phyloP scores from a whole-genome alignment of 2,113 vertebrate species.

The Syngnathus scovelli region DNA sequence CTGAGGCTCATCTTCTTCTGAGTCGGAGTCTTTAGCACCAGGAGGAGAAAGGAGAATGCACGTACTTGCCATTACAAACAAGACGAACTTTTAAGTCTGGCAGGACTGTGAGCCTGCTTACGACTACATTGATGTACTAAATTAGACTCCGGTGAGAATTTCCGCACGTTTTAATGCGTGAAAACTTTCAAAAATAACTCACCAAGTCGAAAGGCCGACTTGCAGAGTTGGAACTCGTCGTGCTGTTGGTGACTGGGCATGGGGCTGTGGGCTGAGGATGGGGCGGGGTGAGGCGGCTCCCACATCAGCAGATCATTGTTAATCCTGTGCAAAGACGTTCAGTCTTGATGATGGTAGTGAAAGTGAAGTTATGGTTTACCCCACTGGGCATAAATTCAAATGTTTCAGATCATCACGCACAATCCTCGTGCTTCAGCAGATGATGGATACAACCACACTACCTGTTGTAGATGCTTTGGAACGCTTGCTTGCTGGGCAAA shows the following conservation, averaged over 20 bases:
- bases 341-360: slow-evolving; percentile 5
- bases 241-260: slow-evolving; percentile 38
- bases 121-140: no score
- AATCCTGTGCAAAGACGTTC: slow-evolving; percentile 66
- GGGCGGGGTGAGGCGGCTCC: slow-evolving; percentile 67
- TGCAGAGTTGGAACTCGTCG: slow-evolving; percentile 83
- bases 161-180: no score
- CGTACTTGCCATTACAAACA: neutral
- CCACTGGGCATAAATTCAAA: neutral
- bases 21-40: slow-evolving; percentile 76
- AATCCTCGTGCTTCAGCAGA: neutral
- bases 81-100: no score
- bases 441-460: slow-evolving; percentile 24
- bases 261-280: slow-evolving; percentile 39
- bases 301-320: slow-evolving; percentile 91
- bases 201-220: slow-evolving; percentile 86
- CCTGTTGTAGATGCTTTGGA: slow-evolving; percentile 90
- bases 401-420: neutral
- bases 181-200: slow-evolving; percentile 25
- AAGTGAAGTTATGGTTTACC: neutral
- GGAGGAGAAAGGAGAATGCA: slow-evolving; percentile 9
- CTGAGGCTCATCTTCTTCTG: slow-evolving; percentile 80
- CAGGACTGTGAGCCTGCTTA: no score
- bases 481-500: slow-evolving; percentile 85
- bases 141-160: no score